Base-by-base conservation (phyloP, 2,888 invertebrate species). In the Plagodis pulveraria region DNA sequence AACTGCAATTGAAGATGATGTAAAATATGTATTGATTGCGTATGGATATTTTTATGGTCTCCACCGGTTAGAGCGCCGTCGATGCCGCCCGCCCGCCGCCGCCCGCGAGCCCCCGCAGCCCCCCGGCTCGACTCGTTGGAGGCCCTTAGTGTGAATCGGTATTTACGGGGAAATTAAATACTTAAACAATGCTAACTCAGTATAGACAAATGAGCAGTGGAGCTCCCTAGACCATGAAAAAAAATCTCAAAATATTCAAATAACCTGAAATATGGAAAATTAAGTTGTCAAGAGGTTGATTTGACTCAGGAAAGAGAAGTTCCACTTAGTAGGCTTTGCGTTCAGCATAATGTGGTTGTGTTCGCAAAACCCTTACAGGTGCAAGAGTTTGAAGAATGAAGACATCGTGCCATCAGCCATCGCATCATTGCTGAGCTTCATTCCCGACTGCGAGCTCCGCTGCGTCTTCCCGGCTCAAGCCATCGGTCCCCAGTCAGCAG, bases 1-100 rank as follows among this genome's bases (percentile, higher is more conserved):
- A 87, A 91, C 91, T 91, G 90, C 91, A 91, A 91, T 86, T 81
- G 91, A 90, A 91, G 78, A 80, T 83, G 70, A 72, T 84, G 78
- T 88, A 76, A 86, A 81, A 87, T 90, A 89, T 92, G 87, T 91
- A 91, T 89, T 93, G 88, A 91, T 91, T 93, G 89, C 89, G 92
- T 92, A 91, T 93, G 91, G 91, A 86, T 91, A 93, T 93, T 91
- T 91, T 85, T 92, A 90, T 92, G 92, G 89, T 89, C 85, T 87
- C 84, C 88, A 82, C 85, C 90, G 90, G 88, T 86, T 92, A 93
- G 93, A 80, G 88, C 85, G 85, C 87, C 86, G 87, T 87, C 86
- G 83, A 82, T 77, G 85, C 86, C 80, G 86, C 82, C 77, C 77
- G 78, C 81, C 84, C 72, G 83, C 84, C 76, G 83, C 84, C 78